Base-by-base conservation (phyloP, 2,888 invertebrate genomes). In the Agelastica alni region DNA sequence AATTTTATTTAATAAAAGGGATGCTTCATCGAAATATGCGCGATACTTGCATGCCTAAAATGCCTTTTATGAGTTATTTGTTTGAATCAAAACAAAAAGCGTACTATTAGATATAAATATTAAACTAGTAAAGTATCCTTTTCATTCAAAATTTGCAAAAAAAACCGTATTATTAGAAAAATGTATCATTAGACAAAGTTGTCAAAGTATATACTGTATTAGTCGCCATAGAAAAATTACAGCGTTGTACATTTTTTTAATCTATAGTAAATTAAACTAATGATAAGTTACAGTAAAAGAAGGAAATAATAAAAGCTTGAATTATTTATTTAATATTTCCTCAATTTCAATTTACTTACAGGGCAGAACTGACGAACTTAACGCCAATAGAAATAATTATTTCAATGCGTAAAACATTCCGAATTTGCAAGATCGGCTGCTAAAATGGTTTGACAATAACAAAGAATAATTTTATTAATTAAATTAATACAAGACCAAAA, bases 311-410 rank as follows among this genome's bases (percentile, higher is more conserved):
- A 10, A 10, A 10, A 7, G 9, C 28, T 14, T 51, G 9, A 51
- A 45, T 37, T 45, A 45, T 45, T 37, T 18, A 51, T 45, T 30
- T 34, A 12, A 16, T 13, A 34, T 28, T 51, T 51, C 44, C 36
- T 51, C 45, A 32, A 37, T 44, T 51, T 45, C 17, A 18, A 9
- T 39, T 39, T 6, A 6, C n/a, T 4, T 10, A 18, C n/a, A 39
- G 26, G 26, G 3, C 2, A 26, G 26, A 26, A 26, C 26, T 26
- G n/a, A n/a, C n/a, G n/a, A n/a, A n/a, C n/a, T n/a, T n/a, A n/a
- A n/a, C n/a, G n/a, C n/a, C n/a, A n/a, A n/a, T n/a, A n/a, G n/a
- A n/a, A n/a, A n/a, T n/a, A n/a, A n/a, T n/a, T n/a, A n/a, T n/a
- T n/a, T n/a, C n/a, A n/a, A n/a, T n/a, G n/a, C n/a, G n/a, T n/a